Conservation (phyloP, 2,797 vertebrate genomes). For the Euthynnus affinis region DNA sequence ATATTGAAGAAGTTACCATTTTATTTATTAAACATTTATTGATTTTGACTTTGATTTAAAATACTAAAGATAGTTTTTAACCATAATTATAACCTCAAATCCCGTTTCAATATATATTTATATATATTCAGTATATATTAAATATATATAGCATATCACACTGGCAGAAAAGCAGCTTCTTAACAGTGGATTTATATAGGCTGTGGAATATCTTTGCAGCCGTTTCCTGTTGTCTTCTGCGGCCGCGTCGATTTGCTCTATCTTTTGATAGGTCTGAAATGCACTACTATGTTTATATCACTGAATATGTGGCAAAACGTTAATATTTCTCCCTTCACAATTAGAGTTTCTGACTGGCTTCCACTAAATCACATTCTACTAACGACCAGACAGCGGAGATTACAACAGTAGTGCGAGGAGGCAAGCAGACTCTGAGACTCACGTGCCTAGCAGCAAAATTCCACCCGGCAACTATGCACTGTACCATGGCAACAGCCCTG, state of each 20-base stretch:
- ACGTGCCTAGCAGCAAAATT: constrained; percentile 92
- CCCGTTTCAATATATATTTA: constrained; percentile 7
- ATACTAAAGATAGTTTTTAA: neutral
- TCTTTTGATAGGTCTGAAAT: constrained; percentile 38
- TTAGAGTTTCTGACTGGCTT: constrained; percentile 75
- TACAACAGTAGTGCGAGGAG: constrained; percentile 80
- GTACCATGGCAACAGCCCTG: constrained; percentile 95
- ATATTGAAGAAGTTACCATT: neutral
- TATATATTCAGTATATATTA: too few species aligned
- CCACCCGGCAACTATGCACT: constrained; percentile 91
- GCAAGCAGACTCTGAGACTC: constrained; percentile 88
- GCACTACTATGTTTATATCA: constrained; percentile 31
- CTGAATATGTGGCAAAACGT: constrained; percentile 68
- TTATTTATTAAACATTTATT: neutral
- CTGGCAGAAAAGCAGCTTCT: constrained; percentile 20
- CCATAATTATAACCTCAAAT: neutral
- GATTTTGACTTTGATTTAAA: neutral
- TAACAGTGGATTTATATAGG: constrained; percentile 23
- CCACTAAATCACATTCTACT: constrained; percentile 84
- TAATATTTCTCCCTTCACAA: constrained; percentile 61
- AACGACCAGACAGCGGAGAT: constrained; percentile 85
- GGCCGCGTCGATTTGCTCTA: constrained; percentile 33
- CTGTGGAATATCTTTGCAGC: constrained; percentile 10
- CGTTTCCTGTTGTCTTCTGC: constrained; percentile 38
- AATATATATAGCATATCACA: constrained; percentile 40